Conservation (phyloP, 2,797 vertebrate genomes). For the Gobionotothen gibberifrons region DNA sequence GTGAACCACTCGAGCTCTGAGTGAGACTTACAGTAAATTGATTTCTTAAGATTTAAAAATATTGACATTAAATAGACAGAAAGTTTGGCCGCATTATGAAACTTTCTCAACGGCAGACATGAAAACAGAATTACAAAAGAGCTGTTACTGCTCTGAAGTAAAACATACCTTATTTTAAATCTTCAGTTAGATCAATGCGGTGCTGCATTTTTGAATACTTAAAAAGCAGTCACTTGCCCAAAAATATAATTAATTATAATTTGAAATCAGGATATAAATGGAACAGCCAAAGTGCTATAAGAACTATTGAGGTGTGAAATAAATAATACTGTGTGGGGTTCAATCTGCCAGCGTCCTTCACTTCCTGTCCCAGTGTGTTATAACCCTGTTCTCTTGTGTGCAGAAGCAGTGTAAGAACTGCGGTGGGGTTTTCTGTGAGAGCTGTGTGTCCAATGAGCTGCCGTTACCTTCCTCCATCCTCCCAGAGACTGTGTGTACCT, state of each 20-base stretch:
- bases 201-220: not conserved
- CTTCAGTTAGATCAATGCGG: not conserved
- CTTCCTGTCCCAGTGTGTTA: too few relatives aligned
- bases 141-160: not conserved
- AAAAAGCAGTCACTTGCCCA: not conserved
- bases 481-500: slow-evolving; percentile 88
- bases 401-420: slow-evolving; percentile 93
- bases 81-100: not conserved
- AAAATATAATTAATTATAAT: too few relatives aligned
- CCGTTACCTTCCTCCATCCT: slow-evolving; percentile 93
- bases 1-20: too few relatives aligned
- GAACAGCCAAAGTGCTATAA: not conserved
- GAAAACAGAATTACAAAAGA: not conserved
- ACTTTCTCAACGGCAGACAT: not conserved
- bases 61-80: not conserved
- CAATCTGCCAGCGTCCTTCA: not conserved
- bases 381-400: slow-evolving; percentile 15
- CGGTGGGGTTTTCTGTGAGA: slow-evolving; percentile 86
- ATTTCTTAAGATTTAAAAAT: too few relatives aligned
- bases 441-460: slow-evolving; percentile 87
- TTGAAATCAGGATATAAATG: not conserved
- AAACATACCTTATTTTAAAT: not conserved
- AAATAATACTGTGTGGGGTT: not conserved
- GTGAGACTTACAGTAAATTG: too few relatives aligned
- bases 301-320: slow-evolving; percentile 1